Base-by-base conservation (phyloP, 2,888 invertebrate genomes). In the Drosophila algonquin region DNA sequence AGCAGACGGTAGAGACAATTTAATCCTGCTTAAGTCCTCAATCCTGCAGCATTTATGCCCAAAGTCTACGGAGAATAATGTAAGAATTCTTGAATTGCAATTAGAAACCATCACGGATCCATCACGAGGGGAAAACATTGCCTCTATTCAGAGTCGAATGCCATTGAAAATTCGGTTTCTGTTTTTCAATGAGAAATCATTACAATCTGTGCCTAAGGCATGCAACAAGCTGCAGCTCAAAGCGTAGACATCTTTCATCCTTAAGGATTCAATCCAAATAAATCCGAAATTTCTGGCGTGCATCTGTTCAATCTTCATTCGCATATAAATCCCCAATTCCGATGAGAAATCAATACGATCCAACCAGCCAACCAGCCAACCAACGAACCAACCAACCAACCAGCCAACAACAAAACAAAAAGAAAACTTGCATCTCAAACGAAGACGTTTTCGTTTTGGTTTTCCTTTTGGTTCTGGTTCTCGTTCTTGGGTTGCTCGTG, bases 281-380 rank as follows among this genome's bases (percentile, higher is more conserved):
- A 40, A 40, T 40, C 14, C 14, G n/a, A 40, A n/a, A 40, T 40
- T 40, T n/a, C n/a, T n/a, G 2, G 7, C 40, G 40, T 35, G 35
- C 35, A 35, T 35, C 35, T 35, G 35, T 10, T 35, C 40, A 30
- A 45, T 44, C 50, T 47, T 48, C 46, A 67, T 63, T 55, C 60
- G 59, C n/a, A 21, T 21, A 14, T 46, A 18, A 8, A 35, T 24
- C 35, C 32, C 32, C 27, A 61, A 35, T 46, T 48, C 61, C 59
- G 32, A 59, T 67, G 59, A 32, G 48, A 59, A 59, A 67, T 69
- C 59, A 69, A 67, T 67, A 45, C 32, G 48, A 63, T 63, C 27
- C 30, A 30, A 8, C 30, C 7, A 30, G 2, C 24, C 24, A 30
- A 8, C 8, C 27, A 24, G 0, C 24, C 2, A 30, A 8, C 7